Evolutionary conservation across 2,113 vertebrate genomes (phyloP), one percentile per base, ranked within the genome.

Genomic region (Corydoras sp.): DNA sequence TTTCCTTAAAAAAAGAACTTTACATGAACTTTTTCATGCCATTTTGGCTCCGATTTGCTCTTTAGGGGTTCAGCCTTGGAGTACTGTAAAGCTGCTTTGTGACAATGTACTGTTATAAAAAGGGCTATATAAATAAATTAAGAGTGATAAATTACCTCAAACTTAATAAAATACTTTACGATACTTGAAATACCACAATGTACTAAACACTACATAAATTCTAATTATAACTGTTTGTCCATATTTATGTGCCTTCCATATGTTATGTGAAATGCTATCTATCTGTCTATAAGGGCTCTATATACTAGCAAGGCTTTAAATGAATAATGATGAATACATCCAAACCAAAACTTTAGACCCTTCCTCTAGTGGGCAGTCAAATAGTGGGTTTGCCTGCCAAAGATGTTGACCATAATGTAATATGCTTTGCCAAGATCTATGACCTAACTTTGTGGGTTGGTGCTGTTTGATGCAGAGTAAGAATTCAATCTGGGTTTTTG

Each of bases 321-420:
- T 81, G 76, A 73, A 77, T 80, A 55, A 66, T 76, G 74, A 62
- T 66, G 49, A 65, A 73, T 71, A 66, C 61, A 69, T 78, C 72
- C 59, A 81, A 30, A 76, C 75, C 77, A 84, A 62, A 69, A 81
- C 69, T 70, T 65, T 53, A 69, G 76, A 86, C 62, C 81, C n/a
- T 55, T 79, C 70, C 70, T 31, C 68, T 75, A 86, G 80, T 65
- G 84, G 84, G 72, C 74, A 66, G 73, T 79, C 67, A 72, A 80
- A 81, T 77, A 79, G 75, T 82, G 76, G 84, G 71, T 83, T 85
- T 76, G 71, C 70, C 72, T 78, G 82, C 85, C 86, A 86, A 87
- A 80, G 81, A 84, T 83, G 84, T 87, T 83, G 80, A 76, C 81
- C 81, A 81, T 84, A 84, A 87, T 88, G 81, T 82, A 81, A 80